Percentiles rank a stretch among this genome's conserved stretches.
These are phyloP conservation scores for Parazoanthus atlanticus DNA, from an alignment of 92 coral and sea anemone species.

Conservation along the genomic window DNA sequence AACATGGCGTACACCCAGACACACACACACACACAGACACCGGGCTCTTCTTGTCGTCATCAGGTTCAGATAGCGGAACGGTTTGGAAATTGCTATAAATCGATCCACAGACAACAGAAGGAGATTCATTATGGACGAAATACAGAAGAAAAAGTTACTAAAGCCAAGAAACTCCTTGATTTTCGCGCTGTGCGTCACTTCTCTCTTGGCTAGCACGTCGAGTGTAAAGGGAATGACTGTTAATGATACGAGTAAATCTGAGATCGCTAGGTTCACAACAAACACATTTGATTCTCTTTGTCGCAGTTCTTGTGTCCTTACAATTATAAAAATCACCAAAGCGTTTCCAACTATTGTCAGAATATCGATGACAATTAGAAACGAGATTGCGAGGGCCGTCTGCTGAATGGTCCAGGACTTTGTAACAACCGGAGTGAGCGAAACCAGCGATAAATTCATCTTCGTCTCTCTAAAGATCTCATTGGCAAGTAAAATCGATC, in stretches of 20 bases:
- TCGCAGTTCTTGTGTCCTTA: constrained; percentile 46
- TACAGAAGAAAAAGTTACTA: constrained; percentile 65
- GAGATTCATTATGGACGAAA: constrained; percentile 64
- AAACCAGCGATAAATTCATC: background rate
- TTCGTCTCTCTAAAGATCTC: background rate
- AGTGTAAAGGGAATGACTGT: constrained; percentile 57
- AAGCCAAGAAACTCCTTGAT: constrained; percentile 55
- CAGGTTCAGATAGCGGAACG: constrained; percentile 52
- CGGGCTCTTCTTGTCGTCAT: constrained; percentile 44
- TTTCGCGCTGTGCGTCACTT: background rate
- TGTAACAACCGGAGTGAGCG: background rate
- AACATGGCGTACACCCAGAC: constrained; percentile 57
- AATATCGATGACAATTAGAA: background rate
- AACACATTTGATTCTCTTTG: constrained; percentile 53
- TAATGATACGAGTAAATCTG: constrained; percentile 57
- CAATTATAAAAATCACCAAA: constrained; percentile 51
- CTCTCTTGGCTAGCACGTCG: constrained; percentile 38
- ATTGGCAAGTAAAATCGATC: too few species aligned
- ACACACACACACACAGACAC: background rate
- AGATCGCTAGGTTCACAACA: constrained; percentile 54
- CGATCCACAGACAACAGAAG: constrained; percentile 66
- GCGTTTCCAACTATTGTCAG: constrained; percentile 24
- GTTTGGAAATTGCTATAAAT: constrained; percentile 60
- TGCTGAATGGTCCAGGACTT: constrained; percentile 1
- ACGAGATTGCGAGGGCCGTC: background rate